These are phyloP conservation scores for Acronicta alni DNA, from an alignment of 2,888 invertebrate genomes.

Conservation along the genomic window DNA sequence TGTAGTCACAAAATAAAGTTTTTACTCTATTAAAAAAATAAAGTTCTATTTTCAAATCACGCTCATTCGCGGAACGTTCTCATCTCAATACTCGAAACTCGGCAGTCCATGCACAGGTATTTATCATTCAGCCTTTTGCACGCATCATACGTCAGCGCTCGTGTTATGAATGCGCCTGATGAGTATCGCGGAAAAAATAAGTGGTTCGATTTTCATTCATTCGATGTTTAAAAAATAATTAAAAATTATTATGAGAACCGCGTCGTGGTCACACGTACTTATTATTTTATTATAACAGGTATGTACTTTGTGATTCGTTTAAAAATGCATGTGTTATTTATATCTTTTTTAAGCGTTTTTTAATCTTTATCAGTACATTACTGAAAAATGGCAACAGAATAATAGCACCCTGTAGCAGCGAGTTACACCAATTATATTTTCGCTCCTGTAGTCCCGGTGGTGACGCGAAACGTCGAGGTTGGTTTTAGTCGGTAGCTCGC, in stretches of 20 bases:
- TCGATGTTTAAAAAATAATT: background rate
- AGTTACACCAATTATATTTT: no score
- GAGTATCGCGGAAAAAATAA: slow-evolving; percentile 34
- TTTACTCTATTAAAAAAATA: slow-evolving; percentile 16
- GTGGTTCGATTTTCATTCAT: slow-evolving; percentile 17
- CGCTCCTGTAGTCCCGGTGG: no score
- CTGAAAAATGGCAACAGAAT: no score
- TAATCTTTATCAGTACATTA: no score
- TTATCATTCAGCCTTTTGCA: slow-evolving; percentile 52
- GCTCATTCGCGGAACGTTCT: slow-evolving; percentile 28
- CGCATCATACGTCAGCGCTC: slow-evolving; percentile 48
- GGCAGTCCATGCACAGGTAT: slow-evolving; percentile 50
- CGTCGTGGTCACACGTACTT: background rate
- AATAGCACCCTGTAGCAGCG: no score
- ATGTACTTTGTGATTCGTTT: no score
- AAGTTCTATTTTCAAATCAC: slow-evolving; percentile 39
- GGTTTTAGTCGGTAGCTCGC: no score
- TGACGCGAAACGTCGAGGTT: no score
- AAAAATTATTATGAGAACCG: no score
- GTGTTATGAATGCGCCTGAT: slow-evolving; percentile 38
- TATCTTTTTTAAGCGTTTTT: no score
- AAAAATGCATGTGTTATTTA: no score
- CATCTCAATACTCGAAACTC: slow-evolving; percentile 40
- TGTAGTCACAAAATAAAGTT: background rate
- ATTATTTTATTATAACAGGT: no score